These are phyloP conservation scores for Chironomus riparius DNA, from an alignment of 2,888 invertebrate genomes.

Conservation along the genomic window DNA sequence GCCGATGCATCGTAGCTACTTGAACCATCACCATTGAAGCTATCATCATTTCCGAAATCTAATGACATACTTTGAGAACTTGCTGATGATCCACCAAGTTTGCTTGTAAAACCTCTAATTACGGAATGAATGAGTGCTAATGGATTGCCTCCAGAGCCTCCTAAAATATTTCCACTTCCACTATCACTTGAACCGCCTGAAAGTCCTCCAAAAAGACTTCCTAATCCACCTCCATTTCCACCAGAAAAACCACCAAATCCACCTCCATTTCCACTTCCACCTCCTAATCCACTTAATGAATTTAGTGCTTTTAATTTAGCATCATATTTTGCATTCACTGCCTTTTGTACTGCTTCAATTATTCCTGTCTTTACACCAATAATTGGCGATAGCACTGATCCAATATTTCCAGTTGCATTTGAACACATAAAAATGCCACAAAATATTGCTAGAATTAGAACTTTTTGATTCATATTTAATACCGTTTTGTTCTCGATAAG, in stretches of 20 bases:
- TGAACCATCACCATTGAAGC: background rate
- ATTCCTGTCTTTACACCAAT: too few relatives aligned
- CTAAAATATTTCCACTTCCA: background rate
- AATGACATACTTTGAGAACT: background rate
- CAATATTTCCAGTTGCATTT: background rate
- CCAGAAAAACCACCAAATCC: too few relatives aligned
- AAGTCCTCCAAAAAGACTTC: too few relatives aligned
- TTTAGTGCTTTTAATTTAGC: too few relatives aligned
- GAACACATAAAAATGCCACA: background rate
- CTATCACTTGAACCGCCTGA: background rate
- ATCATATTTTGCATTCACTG: too few relatives aligned
- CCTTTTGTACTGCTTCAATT: too few relatives aligned
- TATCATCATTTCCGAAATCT: background rate
- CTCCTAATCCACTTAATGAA: too few relatives aligned
- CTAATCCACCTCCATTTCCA: too few relatives aligned
- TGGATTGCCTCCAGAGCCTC: background rate
- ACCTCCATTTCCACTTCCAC: background rate
- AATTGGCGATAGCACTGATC: too few relatives aligned
- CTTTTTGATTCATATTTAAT: background rate
- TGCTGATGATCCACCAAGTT: background rate
- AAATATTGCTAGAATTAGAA: background rate
- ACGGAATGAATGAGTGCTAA: background rate
- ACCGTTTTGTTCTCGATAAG: background rate
- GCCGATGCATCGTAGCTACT: background rate
- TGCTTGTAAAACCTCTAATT: background rate